Base-by-base conservation (phyloP, 2,888 invertebrate species). In the Ophioninae sp. region DNA sequence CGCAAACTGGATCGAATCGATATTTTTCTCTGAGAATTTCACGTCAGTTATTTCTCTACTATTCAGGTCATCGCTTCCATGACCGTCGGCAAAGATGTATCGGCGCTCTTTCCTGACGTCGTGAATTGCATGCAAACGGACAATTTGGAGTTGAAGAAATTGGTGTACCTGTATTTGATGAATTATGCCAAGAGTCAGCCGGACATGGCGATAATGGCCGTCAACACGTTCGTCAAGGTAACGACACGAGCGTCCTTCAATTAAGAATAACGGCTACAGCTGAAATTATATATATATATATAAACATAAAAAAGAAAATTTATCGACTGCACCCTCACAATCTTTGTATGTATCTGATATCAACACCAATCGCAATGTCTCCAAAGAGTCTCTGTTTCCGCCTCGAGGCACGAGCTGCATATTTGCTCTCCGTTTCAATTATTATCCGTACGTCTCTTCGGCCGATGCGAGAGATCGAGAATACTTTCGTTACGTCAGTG, bases 41-140 rank as follows among this genome's bases (percentile, higher is more conserved):
- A 13, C 17, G 0, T 10, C 13, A 17, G 51, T 17, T 17, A 17
- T 39, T 65, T 64, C 59, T 30, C 59, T 41, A 64, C 30, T 13
- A 39, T 92, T 78, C 88, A 99, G 96, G 99, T 99, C 23, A 99
- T 99, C 91, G 99, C 99, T 37, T 99, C 99, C 85, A 99, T 99
- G 99, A 99, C 99, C 7, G 99, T 99, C 30, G 99, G 99, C 75
- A 99, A 99, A 94, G 99, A 99, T 95, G 99, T 99, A 0, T 97
- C 97, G 0, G 99, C 99, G 0, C 94, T 99, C 20, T 99, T 99
- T 92, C 99, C 99, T 0, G 99, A 99, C 93, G 99, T 99, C 0
- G 99, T 99, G 41, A 99, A 99, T 94, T 99, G 99, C 93, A 99
- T 99, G 99, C 99, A 99, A 94, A 99, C 99, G 0, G 99, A 99